A percentile compares a stretch with the other conserved stretches of the same genome.
These are phyloP conservation scores for Mus caroli DNA, from an alignment of 2,797 vertebrate species.

Conservation along the genomic window DNA sequence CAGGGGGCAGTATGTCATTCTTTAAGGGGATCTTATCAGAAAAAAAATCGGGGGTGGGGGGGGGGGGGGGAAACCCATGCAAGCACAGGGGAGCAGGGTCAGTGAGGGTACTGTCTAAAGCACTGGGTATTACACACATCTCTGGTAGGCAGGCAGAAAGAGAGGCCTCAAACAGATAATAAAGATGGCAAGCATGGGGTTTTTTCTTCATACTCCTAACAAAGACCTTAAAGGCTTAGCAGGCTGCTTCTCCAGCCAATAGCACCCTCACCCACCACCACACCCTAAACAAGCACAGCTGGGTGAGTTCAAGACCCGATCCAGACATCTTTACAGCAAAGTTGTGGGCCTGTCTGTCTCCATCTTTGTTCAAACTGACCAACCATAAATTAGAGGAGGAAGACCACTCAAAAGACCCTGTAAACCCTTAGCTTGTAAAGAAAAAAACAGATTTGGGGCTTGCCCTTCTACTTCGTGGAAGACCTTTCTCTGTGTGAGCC, in stretches of 20 bases:
- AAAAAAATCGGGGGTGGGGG: too few species aligned
- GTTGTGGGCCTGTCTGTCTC: neutral
- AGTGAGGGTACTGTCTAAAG: neutral
- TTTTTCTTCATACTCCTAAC: neutral
- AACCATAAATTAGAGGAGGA: neutral
- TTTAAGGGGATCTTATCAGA: neutral
- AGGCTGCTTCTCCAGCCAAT: neutral
- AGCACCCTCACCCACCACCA: too few species aligned
- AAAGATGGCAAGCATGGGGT: neutral
- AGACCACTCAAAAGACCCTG: neutral
- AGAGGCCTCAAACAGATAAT: neutral
- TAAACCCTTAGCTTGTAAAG: neutral
- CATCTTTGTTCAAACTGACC: neutral
- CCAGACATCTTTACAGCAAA: neutral
- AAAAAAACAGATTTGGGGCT: neutral
- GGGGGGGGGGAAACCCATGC: too few species aligned
- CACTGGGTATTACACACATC: neutral
- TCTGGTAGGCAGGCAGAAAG: neutral
- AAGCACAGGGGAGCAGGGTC: neutral
- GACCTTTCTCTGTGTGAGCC: neutral
- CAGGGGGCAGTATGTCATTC: conserved; percentile 71
- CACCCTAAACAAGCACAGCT: too few species aligned
- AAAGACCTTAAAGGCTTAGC: neutral
- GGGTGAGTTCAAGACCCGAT: neutral
- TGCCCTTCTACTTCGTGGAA: neutral